These are phyloP conservation scores for Flexamia atlantica DNA, from an alignment of 2,888 invertebrate genomes.

Conservation along the genomic window DNA sequence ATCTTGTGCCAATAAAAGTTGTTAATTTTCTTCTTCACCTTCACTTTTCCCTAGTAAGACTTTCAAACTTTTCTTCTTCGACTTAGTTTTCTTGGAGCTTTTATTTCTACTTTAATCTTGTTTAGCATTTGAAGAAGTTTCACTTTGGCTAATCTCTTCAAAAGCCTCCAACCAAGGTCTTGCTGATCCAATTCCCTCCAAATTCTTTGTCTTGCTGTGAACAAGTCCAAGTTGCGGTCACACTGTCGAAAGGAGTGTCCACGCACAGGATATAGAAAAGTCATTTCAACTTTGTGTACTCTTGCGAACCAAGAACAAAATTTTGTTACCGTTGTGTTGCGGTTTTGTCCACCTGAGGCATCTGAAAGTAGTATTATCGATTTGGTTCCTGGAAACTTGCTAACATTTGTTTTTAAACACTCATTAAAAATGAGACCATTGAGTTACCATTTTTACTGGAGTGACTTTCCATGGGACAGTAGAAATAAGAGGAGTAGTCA, in stretches of 20 bases:
- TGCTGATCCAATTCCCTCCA: conserved; percentile 54
- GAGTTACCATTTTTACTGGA: conserved; percentile 61
- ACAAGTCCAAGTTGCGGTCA: conserved; percentile 61
- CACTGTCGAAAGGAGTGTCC: conserved; percentile 60
- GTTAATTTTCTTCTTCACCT: too few species aligned
- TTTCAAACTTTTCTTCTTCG: too few species aligned
- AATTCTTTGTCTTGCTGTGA: conserved; percentile 19
- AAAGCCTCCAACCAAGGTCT: conserved; percentile 58
- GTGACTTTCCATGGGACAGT: conserved; percentile 64
- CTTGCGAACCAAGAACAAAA: conserved; percentile 48
- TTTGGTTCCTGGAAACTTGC: conserved; percentile 29
- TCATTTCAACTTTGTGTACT: conserved; percentile 36
- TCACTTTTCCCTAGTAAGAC: too few species aligned
- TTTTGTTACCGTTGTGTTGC: conserved; percentile 18
- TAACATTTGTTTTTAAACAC: conserved; percentile 54
- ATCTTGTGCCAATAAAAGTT: too few species aligned
- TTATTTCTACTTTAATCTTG: too few species aligned
- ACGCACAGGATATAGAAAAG: conserved; percentile 53
- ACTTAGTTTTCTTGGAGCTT: too few species aligned
- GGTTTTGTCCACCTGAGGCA: conserved; percentile 49
- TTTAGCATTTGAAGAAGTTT: too few species aligned
- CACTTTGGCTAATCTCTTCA: too few species aligned
- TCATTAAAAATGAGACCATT: conserved; percentile 64
- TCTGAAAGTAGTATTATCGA: conserved; percentile 27
- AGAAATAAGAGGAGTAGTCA: conserved; percentile 58